phyloP scores from a whole-genome alignment of 1,140 invertebrate genomes.

The Eurosta solidaginis region DNA sequence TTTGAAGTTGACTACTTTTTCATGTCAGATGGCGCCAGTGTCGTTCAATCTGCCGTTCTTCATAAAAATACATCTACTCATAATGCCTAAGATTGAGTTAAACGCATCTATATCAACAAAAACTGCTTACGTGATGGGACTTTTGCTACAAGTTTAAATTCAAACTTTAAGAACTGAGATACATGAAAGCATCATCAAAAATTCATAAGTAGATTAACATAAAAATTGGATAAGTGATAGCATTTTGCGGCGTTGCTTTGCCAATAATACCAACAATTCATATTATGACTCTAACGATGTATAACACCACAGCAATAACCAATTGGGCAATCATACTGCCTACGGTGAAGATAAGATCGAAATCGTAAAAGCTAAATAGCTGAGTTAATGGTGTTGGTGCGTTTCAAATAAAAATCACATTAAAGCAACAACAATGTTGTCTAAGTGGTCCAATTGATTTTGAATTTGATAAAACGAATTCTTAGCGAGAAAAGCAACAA shows the following conservation, averaged over 20 bases:
- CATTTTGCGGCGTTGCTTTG: not conserved
- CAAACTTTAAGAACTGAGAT: not conserved
- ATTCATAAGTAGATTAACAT: not conserved
- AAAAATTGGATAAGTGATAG: not conserved
- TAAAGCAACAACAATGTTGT: not conserved
- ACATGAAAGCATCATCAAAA: not conserved
- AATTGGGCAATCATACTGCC: slow-evolving; percentile 12
- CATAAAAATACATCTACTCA: too few relatives aligned
- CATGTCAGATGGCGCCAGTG: too few relatives aligned
- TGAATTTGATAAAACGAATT: not conserved
- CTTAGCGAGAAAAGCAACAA: not conserved
- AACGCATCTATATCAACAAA: too few relatives aligned
- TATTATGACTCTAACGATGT: not conserved
- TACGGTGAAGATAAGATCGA: slow-evolving; percentile 11
- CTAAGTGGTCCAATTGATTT: slow-evolving; percentile 24
- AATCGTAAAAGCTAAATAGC: slow-evolving; percentile 15
- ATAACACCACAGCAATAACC: not conserved
- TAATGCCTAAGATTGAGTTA: too few relatives aligned
- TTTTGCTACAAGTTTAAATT: not conserved
- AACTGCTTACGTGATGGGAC: too few relatives aligned
- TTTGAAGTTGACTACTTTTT: too few relatives aligned
- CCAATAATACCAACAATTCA: not conserved
- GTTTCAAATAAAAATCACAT: slow-evolving; percentile 7
- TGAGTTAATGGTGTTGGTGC: not conserved
- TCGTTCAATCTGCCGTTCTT: too few relatives aligned